Evolutionary conservation across 2,797 vertebrate genomes (phyloP).

Genomic region (Chromobotia macracanthus): DNA sequence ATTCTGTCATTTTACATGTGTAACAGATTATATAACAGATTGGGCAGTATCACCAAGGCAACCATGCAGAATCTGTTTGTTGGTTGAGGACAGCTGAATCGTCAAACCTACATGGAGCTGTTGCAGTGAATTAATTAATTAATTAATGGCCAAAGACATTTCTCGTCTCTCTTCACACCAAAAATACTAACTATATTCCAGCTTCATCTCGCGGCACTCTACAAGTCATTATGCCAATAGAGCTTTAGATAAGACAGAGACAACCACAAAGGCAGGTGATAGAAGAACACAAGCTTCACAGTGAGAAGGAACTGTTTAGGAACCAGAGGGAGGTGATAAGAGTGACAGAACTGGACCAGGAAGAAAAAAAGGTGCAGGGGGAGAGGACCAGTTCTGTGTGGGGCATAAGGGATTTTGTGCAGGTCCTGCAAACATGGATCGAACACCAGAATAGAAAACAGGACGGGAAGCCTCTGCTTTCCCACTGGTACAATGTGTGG

Average conservation of each 20-base stretch:
- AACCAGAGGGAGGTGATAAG: not conserved
- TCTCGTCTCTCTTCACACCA: constrained; percentile 1
- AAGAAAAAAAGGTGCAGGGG: constrained; percentile 9
- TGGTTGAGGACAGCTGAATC: constrained; percentile 11
- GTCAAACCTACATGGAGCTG: not conserved
- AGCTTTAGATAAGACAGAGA: not conserved
- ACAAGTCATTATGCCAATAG: not conserved
- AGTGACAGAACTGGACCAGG: constrained; percentile 51
- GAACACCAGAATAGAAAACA: constrained; percentile 46
- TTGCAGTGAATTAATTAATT: too few species aligned
- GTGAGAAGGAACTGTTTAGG: not conserved
- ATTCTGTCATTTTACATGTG: too few species aligned
- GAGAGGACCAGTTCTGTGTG: constrained; percentile 15
- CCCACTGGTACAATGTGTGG: constrained; percentile 61
- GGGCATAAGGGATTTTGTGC: constrained; percentile 34
- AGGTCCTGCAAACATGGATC: constrained; percentile 47
- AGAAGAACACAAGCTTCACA: not conserved
- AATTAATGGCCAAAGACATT: too few species aligned
- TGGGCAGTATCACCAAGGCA: not conserved
- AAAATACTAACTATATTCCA: constrained; percentile 3
- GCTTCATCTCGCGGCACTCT: not conserved
- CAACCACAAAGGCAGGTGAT: not conserved
- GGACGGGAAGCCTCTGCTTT: constrained; percentile 44
- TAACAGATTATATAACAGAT: too few species aligned
- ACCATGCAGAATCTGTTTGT: not conserved